A percentile compares a stretch with the other conserved stretches of the same genome.
Conservation (phyloP, 1,140 invertebrate species). For the Leptinotarsa undecemlineata region DNA sequence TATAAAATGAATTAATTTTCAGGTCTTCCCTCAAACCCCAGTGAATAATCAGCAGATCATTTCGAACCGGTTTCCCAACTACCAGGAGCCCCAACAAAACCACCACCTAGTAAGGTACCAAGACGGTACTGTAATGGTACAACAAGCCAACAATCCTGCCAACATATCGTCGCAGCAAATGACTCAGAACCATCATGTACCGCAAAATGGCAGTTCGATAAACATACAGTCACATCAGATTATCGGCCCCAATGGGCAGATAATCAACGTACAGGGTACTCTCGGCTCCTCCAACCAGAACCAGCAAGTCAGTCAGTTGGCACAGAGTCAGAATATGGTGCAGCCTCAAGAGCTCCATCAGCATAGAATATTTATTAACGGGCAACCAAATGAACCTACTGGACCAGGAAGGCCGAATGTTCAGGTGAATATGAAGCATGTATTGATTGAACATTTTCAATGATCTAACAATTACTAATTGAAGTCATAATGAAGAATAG, state of each 20-base stretch:
- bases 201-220: constrained; percentile 36
- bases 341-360: constrained; percentile 29
- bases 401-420: constrained; percentile 51
- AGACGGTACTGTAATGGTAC: constrained; percentile 48
- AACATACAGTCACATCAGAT: constrained; percentile 55
- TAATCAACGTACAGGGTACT: constrained; percentile 60
- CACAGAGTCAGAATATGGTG: constrained; percentile 43
- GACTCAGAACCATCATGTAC: constrained; percentile 40
- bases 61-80: constrained; percentile 42
- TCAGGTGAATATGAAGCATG: constrained; percentile 11
- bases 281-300: constrained; percentile 41
- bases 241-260: constrained; percentile 61
- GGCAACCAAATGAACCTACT: constrained; percentile 50
- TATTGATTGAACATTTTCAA: no score
- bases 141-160: constrained; percentile 34
- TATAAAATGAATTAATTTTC: constrained; percentile 22
- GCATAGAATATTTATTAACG: constrained; percentile 49
- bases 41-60: constrained; percentile 33
- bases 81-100: constrained; percentile 37
- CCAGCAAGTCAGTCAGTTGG: constrained; percentile 33
- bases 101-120: constrained; percentile 50
- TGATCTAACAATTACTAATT: no score
- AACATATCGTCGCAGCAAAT: constrained; percentile 42
- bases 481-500: no score
- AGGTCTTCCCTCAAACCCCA: constrained; percentile 40